Conservation (phyloP, 2,797 vertebrate genomes). For the Lophius americanus region DNA sequence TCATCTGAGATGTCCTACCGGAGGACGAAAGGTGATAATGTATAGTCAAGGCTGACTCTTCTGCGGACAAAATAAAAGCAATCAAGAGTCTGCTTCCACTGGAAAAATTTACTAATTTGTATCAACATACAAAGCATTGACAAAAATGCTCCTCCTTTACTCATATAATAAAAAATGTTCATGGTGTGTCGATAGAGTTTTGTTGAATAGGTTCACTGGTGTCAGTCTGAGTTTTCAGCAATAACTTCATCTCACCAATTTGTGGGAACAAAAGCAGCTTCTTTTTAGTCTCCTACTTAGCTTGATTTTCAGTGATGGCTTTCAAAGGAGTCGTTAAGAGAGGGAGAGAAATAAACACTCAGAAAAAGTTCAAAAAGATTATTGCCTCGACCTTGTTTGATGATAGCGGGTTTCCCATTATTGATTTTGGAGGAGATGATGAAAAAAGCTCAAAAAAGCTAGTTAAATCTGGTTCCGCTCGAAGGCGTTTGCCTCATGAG, state of each 20-base stretch:
- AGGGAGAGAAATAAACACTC: conserved; percentile 11
- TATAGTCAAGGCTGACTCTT: too few relatives aligned
- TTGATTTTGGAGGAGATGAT: conserved; percentile 33
- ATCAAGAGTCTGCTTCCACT: too few relatives aligned
- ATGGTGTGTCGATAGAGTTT: conserved; percentile 7
- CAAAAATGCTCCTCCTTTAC: conserved; percentile 29
- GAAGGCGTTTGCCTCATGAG: background rate
- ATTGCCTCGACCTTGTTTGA: conserved; percentile 5
- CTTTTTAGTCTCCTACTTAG: background rate
- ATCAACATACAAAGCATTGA: too few relatives aligned
- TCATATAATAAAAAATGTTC: background rate
- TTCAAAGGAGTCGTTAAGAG: background rate
- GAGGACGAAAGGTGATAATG: too few relatives aligned
- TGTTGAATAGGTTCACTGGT: background rate
- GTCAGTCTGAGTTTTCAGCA: conserved; percentile 11
- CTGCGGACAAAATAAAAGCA: too few relatives aligned
- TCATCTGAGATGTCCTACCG: too few relatives aligned
- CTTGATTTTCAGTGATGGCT: conserved; percentile 29
- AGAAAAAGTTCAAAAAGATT: background rate
- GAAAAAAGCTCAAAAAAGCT: conserved; percentile 5
- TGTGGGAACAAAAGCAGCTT: background rate
- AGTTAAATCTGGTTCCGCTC: background rate
- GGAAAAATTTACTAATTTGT: too few relatives aligned
- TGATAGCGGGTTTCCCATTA: conserved; percentile 1
- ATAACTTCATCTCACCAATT: background rate